These are phyloP conservation scores for Pollenia griseotomentosa DNA, from an alignment of 2,888 invertebrate genomes.

Conservation along the genomic window DNA sequence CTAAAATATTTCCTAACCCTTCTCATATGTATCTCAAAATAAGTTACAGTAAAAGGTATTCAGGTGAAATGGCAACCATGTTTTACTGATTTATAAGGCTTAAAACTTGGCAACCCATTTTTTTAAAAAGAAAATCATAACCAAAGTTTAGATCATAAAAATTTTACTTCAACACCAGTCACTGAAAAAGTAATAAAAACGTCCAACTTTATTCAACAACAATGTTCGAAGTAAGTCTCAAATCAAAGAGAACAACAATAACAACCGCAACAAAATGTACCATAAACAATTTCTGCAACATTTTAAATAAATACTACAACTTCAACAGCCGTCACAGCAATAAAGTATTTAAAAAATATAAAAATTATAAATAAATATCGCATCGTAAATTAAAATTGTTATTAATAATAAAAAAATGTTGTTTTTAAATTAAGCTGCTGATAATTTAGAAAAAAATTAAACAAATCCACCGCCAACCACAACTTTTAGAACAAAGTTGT, in stretches of 20 bases:
- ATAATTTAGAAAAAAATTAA: conserved; percentile 47
- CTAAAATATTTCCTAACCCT: no score
- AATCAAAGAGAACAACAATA: conserved; percentile 27
- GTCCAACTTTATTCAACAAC: conserved; percentile 43
- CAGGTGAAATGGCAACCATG: no score
- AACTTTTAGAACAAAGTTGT: neutral
- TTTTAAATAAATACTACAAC: conserved; percentile 64
- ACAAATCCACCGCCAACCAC: conserved; percentile 25
- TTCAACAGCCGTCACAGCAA: neutral
- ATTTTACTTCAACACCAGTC: conserved; percentile 45
- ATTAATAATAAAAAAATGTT: conserved; percentile 17
- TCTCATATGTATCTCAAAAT: no score
- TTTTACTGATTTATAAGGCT: neutral
- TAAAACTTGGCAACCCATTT: conserved; percentile 32
- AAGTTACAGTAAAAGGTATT: no score
- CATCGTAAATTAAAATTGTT: conserved; percentile 56
- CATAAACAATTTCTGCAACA: conserved; percentile 66
- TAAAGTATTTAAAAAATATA: conserved; percentile 26
- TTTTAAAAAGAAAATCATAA: neutral
- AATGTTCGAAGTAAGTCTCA: conserved; percentile 44
- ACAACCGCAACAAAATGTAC: neutral
- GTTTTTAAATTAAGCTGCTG: conserved; percentile 58
- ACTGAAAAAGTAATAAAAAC: conserved; percentile 64
- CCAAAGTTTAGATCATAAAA: conserved; percentile 50
- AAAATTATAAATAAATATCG: conserved; percentile 33